Evolutionary conservation across 2,888 invertebrate genomes (phyloP).

Genomic region (Eilema caniola): DNA sequence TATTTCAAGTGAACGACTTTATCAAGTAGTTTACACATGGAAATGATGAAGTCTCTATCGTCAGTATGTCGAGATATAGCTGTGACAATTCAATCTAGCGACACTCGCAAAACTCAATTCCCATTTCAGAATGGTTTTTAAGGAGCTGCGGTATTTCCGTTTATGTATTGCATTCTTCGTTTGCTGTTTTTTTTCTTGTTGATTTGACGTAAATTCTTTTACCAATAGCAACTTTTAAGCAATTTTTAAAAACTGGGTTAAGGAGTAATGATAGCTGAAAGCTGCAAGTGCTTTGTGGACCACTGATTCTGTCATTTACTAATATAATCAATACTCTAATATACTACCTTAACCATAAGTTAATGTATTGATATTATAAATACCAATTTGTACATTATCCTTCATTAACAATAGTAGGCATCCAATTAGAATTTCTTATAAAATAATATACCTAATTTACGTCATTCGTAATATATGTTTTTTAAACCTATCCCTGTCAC

Average conservation of each 20-base stretch:
- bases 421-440: no score
- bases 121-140: constrained; percentile 45
- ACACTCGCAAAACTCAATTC: constrained; percentile 63
- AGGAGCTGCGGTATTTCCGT: constrained; percentile 47
- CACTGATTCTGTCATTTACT: no score
- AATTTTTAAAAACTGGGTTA: neutral
- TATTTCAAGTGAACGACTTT: constrained; percentile 47
- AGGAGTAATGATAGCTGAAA: no score
- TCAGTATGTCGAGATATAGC: constrained; percentile 55
- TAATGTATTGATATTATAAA: no score
- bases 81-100: constrained; percentile 63
- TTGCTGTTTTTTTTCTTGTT: constrained; percentile 23
- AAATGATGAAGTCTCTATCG: constrained; percentile 50
- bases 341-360: no score
- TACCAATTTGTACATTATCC: no score
- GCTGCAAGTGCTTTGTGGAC: no score
- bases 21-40: constrained; percentile 51
- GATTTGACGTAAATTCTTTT: neutral
- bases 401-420: no score
- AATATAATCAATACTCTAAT: no score
- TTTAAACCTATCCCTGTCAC: no score
- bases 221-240: neutral
- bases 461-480: no score
- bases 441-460: no score
- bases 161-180: constrained; percentile 40